Evolutionary conservation across 2,113 vertebrate genomes (phyloP).

Genomic region (Carassius gibelio): DNA sequence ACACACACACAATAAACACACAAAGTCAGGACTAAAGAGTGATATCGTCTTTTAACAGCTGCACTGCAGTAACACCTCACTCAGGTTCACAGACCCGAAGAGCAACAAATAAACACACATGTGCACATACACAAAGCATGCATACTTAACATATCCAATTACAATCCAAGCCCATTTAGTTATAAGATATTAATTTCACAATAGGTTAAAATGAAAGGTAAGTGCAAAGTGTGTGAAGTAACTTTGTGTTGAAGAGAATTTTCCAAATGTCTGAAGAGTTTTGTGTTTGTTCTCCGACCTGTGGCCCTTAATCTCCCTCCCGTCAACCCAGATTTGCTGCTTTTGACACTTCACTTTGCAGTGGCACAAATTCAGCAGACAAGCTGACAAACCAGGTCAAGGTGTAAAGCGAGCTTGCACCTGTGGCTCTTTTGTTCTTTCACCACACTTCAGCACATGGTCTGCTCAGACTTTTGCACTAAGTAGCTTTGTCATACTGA

Average conservation of each 20-base stretch:
- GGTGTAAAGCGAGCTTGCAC: constrained; percentile 45
- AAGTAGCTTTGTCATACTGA: background rate
- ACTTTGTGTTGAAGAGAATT: constrained; percentile 7
- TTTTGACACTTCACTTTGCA: constrained; percentile 37
- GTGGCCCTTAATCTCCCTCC: constrained; percentile 18
- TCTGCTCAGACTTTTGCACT: background rate
- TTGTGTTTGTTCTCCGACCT: constrained; percentile 35
- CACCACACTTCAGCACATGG: constrained; percentile 1
- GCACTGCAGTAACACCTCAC: constrained; percentile 51
- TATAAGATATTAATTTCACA: background rate
- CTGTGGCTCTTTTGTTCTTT: constrained; percentile 44
- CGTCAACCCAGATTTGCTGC: constrained; percentile 40
- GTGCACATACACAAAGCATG: background rate
- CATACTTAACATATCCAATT: constrained; percentile 22
- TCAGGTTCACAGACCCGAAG: background rate
- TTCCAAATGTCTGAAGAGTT: constrained; percentile 34
- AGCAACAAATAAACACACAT: constrained; percentile 39
- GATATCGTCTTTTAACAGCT: constrained; percentile 75
- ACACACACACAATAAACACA: constrained; percentile 45
- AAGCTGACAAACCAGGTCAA: constrained; percentile 44
- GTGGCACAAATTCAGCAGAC: constrained; percentile 47
- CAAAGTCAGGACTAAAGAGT: constrained; percentile 60
- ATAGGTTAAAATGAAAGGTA: background rate
- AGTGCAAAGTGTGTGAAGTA: constrained; percentile 1
- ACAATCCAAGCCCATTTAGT: background rate